Percentiles rank a stretch among this genome's conserved stretches.
Conservation (phyloP, 1,140 invertebrate genomes). For the Plutomurus gul region DNA sequence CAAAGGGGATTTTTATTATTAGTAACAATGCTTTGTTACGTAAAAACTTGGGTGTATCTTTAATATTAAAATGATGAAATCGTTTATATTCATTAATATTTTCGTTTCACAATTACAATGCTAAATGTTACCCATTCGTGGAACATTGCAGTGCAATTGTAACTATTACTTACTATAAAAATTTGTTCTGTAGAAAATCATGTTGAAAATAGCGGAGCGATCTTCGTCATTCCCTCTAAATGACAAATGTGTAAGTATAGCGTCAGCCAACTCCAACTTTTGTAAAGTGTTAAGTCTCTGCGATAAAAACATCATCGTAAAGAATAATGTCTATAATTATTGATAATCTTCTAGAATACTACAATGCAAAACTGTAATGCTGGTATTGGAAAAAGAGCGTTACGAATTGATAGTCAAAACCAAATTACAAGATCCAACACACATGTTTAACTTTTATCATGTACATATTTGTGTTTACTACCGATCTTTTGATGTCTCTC, state of each 20-base stretch:
- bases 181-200: conserved; percentile 33
- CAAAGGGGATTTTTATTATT: too few species aligned
- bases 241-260: conserved; percentile 34
- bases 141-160: too few species aligned
- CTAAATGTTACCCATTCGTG: too few species aligned
- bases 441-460: neutral
- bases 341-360: neutral
- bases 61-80: too few species aligned
- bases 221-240: conserved; percentile 29
- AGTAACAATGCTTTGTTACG: too few species aligned
- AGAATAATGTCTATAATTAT: neutral
- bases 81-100: too few species aligned
- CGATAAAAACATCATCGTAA: neutral
- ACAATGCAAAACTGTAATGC: neutral
- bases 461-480: neutral
- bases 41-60: too few species aligned
- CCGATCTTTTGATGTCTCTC: conserved; percentile 37
- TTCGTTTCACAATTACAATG: too few species aligned
- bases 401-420: too few species aligned
- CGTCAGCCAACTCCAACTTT: conserved; percentile 42
- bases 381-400: too few species aligned
- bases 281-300: conserved; percentile 41
- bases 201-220: conserved; percentile 37
- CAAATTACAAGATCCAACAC: too few species aligned
- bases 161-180: conserved; percentile 31